phyloP scores from a whole-genome alignment of 1,140 invertebrate genomes.

The Ptiloglossa arizonensis region DNA sequence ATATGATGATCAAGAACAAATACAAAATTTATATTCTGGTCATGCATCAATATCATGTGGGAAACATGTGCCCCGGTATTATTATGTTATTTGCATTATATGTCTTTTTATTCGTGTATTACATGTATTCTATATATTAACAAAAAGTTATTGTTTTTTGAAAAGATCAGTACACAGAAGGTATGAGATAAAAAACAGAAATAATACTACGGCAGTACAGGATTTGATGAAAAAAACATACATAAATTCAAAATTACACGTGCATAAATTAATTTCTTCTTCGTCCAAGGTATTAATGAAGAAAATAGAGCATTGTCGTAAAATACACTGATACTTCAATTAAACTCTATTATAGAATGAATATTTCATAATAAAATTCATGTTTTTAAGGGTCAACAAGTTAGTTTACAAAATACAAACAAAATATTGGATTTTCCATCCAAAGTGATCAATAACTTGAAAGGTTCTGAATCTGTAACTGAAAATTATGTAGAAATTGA shows the following conservation, averaged over 20 bases:
- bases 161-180: constrained; percentile 13
- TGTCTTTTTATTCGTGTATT: not conserved
- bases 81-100: not conserved
- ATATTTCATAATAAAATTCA: not conserved
- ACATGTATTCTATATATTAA: not conserved
- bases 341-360: not conserved
- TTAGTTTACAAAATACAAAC: constrained; percentile 3
- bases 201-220: constrained; percentile 15
- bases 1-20: constrained; percentile 16
- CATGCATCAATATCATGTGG: not conserved
- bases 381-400: constrained; percentile 38
- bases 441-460: not conserved
- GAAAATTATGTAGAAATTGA: not conserved
- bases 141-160: constrained; percentile 1
- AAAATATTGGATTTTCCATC: not conserved
- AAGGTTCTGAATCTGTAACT: not conserved
- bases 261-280: constrained; percentile 15
- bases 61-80: constrained; percentile 39
- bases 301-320: not conserved
- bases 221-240: constrained; percentile 12
- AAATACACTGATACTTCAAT: not conserved
- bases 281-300: constrained; percentile 36
- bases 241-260: constrained; percentile 3
- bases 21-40: constrained; percentile 17
- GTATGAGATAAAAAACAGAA: constrained; percentile 7